Conservation (phyloP, 2,797 vertebrate genomes). For the Miichthys miiuy region DNA sequence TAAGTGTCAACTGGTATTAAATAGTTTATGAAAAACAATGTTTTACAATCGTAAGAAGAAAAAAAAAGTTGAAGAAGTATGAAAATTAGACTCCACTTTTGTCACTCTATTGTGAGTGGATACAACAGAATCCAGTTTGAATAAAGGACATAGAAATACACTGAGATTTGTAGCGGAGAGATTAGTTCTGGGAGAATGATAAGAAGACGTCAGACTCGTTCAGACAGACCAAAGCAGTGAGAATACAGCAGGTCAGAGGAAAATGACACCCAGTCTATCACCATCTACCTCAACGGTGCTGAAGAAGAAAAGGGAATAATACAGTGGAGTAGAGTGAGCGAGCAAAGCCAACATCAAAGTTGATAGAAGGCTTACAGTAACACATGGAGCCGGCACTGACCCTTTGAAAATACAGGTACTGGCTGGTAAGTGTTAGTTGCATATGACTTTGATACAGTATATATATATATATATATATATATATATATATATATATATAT, state of each 20-base stretch:
- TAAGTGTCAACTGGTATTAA: background rate
- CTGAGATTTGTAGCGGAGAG: constrained; percentile 27
- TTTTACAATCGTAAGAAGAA: too few species aligned
- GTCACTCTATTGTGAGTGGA: background rate
- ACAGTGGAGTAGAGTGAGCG: constrained; percentile 18
- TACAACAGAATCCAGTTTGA: constrained; percentile 2
- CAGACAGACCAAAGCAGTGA: constrained; percentile 40
- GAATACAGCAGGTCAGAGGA: constrained; percentile 36
- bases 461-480: background rate
- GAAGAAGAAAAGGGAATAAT: constrained; percentile 35
- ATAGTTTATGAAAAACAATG: background rate
- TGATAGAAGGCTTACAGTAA: constrained; percentile 13
- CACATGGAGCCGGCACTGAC: constrained; percentile 1
- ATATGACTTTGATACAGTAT: background rate
- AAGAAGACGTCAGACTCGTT: constrained; percentile 26
- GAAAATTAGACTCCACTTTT: background rate
- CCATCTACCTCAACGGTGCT: constrained; percentile 3
- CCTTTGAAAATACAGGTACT: constrained; percentile 3
- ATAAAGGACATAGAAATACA: background rate
- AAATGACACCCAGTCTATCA: constrained; percentile 42
- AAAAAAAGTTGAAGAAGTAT: background rate
- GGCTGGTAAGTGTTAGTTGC: background rate
- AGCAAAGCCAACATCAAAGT: constrained; percentile 28
- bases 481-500: background rate
- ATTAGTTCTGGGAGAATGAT: constrained; percentile 26